phyloP scores from a whole-genome alignment of 2,113 vertebrate species.

The Zootoca vivipara region DNA sequence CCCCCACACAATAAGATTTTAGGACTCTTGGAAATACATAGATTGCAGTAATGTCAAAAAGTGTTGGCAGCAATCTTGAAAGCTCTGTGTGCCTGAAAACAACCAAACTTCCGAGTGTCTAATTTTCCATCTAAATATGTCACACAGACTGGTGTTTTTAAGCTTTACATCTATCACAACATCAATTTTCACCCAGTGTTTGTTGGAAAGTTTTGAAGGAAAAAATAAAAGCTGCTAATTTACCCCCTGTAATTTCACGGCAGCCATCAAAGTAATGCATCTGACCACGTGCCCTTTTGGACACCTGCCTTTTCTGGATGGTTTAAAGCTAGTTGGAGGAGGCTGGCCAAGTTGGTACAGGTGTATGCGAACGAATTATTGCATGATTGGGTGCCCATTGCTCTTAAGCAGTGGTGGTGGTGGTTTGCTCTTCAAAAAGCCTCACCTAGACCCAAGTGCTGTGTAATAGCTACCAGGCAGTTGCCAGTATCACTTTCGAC shows the following conservation, averaged over 20 bases:
- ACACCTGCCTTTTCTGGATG: no score
- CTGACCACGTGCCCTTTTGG: no score
- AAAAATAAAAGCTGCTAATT: conserved; percentile 31
- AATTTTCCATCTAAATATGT: conserved; percentile 27
- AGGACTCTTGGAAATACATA: not conserved
- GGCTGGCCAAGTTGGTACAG: no score
- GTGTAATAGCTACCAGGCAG: no score
- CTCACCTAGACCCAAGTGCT: no score
- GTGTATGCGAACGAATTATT: no score
- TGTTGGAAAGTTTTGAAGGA: not conserved
- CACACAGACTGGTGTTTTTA: not conserved
- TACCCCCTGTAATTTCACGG: not conserved
- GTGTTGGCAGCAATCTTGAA: conserved; percentile 4
- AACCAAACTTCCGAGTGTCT: conserved; percentile 23
- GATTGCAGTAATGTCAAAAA: conserved; percentile 4
- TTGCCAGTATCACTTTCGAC: no score
- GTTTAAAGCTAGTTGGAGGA: no score
- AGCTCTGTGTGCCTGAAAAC: conserved; percentile 11
- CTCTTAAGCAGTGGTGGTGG: no score
- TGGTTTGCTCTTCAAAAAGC: no score
- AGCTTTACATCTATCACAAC: not conserved
- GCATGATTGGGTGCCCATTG: no score
- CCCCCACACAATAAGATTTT: not conserved
- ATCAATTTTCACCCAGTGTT: not conserved
- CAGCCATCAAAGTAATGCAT: not conserved